Base-by-base conservation (phyloP, 2,888 invertebrate species). In the Noctua comes region DNA sequence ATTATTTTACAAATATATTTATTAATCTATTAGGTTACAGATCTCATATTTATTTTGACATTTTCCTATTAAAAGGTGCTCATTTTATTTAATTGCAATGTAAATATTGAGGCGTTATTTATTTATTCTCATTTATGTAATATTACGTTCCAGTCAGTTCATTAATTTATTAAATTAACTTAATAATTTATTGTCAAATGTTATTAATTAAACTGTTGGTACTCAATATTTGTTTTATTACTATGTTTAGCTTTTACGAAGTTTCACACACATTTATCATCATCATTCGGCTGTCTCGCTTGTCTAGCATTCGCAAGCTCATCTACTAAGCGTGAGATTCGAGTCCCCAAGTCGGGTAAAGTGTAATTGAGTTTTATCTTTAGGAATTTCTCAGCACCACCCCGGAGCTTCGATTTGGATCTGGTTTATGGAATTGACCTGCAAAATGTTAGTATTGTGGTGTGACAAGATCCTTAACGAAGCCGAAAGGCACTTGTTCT, bases 201-300 rank as follows among this genome's bases (percentile, higher is more conserved):
- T 92, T 93, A 93, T 93, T 90, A 94, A 94, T 93, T 92, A 91
- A 95, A 94, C 94, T 94, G 92, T 95, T 95, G 94, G 94, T 95
- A 94, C 94, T 93, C 92, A 89, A 86, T 11, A 18, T 16, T 76
- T 13, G 74, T 88, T 82, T 79, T 72, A 77, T 88, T 85, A 0
- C 2, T 16, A 24, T 27, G 6, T 13, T 48, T 59, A 59, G 40
- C 7, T 40, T 40, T 65, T 40, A 40, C 8, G 13, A 6, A 24
- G 2, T 68, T 51, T 48, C 24, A 13, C 13, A 24, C 16, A 51
- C 24, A 31, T 31, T 51, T 24, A 31, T 21, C 21, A 31, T 16
- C 8, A 4, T 5, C 36, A 36, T 36, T 36, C 8, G 8, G 18
- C 62, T 62, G 1, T 18, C 62, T 62, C 31, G 3, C 8, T 21